Conservation (phyloP, 1,140 invertebrate species). For the Gonatopus flavifemur region DNA sequence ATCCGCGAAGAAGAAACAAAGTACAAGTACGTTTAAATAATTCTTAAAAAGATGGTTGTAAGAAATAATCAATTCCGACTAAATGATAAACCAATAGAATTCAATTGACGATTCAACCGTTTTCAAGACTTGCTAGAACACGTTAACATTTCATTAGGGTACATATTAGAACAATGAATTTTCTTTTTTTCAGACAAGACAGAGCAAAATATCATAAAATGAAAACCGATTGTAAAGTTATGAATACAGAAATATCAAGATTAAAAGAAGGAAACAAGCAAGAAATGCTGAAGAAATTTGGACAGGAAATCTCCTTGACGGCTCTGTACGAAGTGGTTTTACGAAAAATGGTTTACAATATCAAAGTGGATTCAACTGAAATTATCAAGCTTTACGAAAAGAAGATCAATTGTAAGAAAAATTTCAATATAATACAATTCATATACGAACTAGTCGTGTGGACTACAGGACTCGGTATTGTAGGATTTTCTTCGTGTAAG, state of each 20-base stretch:
- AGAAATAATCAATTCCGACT: too few species aligned
- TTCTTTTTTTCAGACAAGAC: too few species aligned
- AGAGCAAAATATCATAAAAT: conserved; percentile 61
- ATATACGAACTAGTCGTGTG: too few species aligned
- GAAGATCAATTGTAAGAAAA: conserved; percentile 43
- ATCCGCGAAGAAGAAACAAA: conserved; percentile 62
- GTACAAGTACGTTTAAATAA: conserved; percentile 57
- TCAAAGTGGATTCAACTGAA: conserved; percentile 55
- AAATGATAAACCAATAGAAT: too few species aligned
- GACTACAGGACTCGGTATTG: too few species aligned
- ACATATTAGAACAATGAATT: too few species aligned
- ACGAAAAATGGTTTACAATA: conserved; percentile 58
- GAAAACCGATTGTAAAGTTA: conserved; percentile 60
- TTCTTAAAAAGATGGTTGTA: background rate
- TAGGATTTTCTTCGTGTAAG: background rate
- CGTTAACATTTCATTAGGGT: too few species aligned
- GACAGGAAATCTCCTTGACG: conserved; percentile 58
- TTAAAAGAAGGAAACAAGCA: conserved; percentile 57
- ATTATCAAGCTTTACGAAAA: conserved; percentile 50
- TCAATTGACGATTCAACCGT: too few species aligned
- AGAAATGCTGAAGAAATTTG: conserved; percentile 63
- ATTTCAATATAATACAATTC: background rate
- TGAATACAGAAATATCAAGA: conserved; percentile 57
- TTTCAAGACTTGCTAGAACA: too few species aligned
- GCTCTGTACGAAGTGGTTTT: conserved; percentile 62